These are phyloP conservation scores for Poeciliopsis retropinna DNA, from an alignment of 2,113 vertebrate genomes.

Conservation along the genomic window DNA sequence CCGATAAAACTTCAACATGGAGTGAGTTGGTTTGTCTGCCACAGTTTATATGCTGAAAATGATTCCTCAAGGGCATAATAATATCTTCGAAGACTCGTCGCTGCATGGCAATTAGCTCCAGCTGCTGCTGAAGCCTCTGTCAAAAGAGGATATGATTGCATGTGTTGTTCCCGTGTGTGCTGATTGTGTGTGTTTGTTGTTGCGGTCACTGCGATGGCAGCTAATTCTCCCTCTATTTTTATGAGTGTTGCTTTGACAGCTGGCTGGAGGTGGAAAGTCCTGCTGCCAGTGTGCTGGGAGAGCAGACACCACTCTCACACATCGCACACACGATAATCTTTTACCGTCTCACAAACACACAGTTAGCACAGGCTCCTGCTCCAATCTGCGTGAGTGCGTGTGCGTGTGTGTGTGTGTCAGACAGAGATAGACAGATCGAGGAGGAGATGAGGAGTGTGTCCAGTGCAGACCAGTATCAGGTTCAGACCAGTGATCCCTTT, in stretches of 20 bases:
- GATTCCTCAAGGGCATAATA: conserved; percentile 19
- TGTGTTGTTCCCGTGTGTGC: conserved; percentile 20
- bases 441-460: conserved; percentile 1
- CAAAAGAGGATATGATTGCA: conserved; percentile 6
- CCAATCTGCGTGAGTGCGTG: neutral
- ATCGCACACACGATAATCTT: conserved; percentile 15
- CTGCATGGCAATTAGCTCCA: conserved; percentile 7
- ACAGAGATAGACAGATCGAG: conserved; percentile 4
- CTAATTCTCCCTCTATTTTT: conserved; percentile 69
- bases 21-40: neutral
- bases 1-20: neutral
- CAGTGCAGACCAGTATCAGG: conserved; percentile 51
- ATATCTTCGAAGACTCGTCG: conserved; percentile 8
- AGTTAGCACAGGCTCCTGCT: conserved; percentile 8
- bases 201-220: conserved; percentile 56
- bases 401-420: neutral
- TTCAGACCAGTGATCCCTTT: conserved; percentile 62
- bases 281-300: conserved; percentile 30
- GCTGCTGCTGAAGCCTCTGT: conserved; percentile 9
- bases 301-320: conserved; percentile 19
- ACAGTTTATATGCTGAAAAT: neutral
- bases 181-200: conserved; percentile 60
- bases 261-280: conserved; percentile 66
- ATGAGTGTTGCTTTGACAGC: conserved; percentile 68
- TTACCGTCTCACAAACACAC: conserved; percentile 19